Base-by-base conservation (phyloP, 2,113 vertebrate species). In the Psophia crepitans region DNA sequence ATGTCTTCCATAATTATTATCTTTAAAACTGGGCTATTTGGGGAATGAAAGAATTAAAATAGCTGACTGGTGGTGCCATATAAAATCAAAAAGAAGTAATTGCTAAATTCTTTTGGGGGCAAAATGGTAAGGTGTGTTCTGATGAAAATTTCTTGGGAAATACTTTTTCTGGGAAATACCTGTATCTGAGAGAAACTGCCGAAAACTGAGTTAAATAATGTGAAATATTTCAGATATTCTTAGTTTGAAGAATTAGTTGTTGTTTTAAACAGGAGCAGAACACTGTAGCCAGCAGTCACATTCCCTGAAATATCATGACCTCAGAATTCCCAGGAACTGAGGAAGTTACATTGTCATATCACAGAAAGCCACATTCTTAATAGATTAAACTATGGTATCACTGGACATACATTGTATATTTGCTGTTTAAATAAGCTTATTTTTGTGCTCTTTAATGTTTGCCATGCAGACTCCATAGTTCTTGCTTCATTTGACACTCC, bases 21-120 rank as follows among this genome's bases (percentile, higher is more conserved):
- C 28, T 65, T 90, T 84, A 86, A 49, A 75, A 89, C 15, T 81
- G 32, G 35, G 8, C 37, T 84, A 93, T 82, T 54, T 87, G 54
- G 46, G 51, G 84, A 37, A 86, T 86, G 56, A 82, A 94, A 89
- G 54, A 95, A 68, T 84, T 90, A 70, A 91, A 94, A 85, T 70
- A 89, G 49, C 23, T 95, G 58, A 54, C 76, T 81, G 41, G 32
- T 87, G 48, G 23, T 70, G 56, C 12, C 54, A 58, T 46, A 43
- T 64, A 56, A 93, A 96, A 93, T 61, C 9, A 73, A 83, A 87
- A 96, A 71, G 33, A 85, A 68, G 11, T 75, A 56, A 92, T 79
- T 87, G 53, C 35, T 76, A 24, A 88, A 81, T 75, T 96, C 14
- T 84, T 95, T 84, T 48, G 84, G 20, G 6, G 32, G 26, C 41